phyloP scores from a whole-genome alignment of 2,888 invertebrate species.

The Microctonus brassicae region DNA sequence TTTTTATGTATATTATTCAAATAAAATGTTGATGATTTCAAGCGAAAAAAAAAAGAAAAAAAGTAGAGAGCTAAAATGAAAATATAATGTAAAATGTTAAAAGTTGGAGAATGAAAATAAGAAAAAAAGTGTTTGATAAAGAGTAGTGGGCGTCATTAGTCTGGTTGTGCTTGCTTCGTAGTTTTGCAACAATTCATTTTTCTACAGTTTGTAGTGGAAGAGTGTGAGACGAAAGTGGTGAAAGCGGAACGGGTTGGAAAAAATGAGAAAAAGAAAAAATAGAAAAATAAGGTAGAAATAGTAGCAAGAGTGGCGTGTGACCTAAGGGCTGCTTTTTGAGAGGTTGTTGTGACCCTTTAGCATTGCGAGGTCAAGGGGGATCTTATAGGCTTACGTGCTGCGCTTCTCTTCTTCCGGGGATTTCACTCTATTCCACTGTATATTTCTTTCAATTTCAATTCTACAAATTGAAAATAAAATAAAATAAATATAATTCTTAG shows the following conservation, averaged over 20 bases:
- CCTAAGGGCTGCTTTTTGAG: constrained; percentile 42
- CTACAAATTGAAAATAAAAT: not conserved
- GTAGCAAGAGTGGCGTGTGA: constrained; percentile 32
- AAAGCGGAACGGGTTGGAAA: no score
- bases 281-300: constrained; percentile 7
- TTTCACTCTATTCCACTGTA: constrained; percentile 9
- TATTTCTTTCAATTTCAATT: constrained; percentile 17
- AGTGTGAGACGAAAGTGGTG: no score
- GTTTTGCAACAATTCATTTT: constrained; percentile 44
- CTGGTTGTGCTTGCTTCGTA: constrained; percentile 37
- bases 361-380: constrained; percentile 46
- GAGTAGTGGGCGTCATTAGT: constrained; percentile 41
- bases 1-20: no score
- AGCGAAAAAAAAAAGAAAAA: not conserved
- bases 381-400: constrained; percentile 44
- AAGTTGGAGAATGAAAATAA: not conserved
- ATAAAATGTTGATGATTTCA: not conserved
- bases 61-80: not conserved
- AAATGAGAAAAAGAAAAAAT: no score
- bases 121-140: constrained; percentile 5
- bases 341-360: constrained; percentile 37
- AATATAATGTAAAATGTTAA: not conserved
- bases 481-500: not conserved
- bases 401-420: constrained; percentile 8
- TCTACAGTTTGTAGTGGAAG: constrained; percentile 30